Evolutionary conservation across 2,888 invertebrate species (phyloP), one percentile per base, ranked within the genome.

Genomic region (Andrena hattorfiana): DNA sequence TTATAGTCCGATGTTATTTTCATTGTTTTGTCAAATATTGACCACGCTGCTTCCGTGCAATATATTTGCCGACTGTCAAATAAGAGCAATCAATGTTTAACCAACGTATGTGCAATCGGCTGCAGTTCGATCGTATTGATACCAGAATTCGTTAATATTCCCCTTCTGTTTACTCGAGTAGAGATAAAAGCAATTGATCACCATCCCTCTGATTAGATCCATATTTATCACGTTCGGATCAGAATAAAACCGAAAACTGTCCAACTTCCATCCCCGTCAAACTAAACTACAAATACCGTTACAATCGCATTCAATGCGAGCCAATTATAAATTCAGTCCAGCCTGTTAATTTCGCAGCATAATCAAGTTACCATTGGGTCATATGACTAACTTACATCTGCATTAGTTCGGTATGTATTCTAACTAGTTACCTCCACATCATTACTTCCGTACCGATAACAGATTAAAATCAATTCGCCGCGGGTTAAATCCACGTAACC

Each of bases 51-150:
- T 72, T 59, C 59, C 63, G 63, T 51, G 48, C 82, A 79, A 72
- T 81, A 76, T 81, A 81, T 76, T 81, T 83, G 26, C 63, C 30
- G 28, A 54, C 76, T 72, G 71, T 83, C 71, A 81, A 83, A 83
- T 83, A 68, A 72, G 71, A 76, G 76, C 76, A 83, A 83, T 81
- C 81, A 82, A 63, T 81, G 81, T 80, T 80, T 76, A 72, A 71
- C 70, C 71, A 76, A 51, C 75, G 71, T 42, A 26, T 63, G 49
- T n/a, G 42, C 72, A 67, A 71, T 78, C 62, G 78, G 67, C 71
- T 49, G 51, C 48, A 48, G 20, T 20, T 20, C 54, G 70, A 81
- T 77, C 72, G 54, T 62, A 48, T 60, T 67, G 70, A 77, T 77
- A 71, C 51, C 60, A 66, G 63, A 72, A 81, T 81, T 72, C 81